A percentile compares a stretch with the other conserved stretches of the same genome.
Evolutionary conservation across 2,797 vertebrate genomes (phyloP).

Genomic region (Falco berigora): DNA sequence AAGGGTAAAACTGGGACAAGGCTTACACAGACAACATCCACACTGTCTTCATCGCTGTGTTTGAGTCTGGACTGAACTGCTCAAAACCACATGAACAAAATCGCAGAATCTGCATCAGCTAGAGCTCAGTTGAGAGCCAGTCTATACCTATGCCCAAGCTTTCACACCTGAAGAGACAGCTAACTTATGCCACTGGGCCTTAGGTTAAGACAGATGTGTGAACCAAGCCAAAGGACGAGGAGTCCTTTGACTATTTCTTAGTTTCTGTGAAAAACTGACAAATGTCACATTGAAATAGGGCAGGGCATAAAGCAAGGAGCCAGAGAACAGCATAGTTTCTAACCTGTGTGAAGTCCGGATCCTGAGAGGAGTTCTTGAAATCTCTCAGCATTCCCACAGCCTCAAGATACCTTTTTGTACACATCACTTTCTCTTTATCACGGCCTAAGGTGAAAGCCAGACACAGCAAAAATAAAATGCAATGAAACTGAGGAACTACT

Average conservation of each 20-base stretch:
- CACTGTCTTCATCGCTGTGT: background rate
- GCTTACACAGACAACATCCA: background rate
- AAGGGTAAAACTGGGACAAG: background rate
- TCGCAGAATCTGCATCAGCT: background rate
- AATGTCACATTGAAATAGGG: background rate
- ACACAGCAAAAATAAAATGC: background rate
- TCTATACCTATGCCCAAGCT: background rate
- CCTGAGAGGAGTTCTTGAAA: constrained; percentile 82
- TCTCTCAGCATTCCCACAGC: constrained; percentile 89
- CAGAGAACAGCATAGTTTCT: background rate
- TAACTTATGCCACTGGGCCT: background rate
- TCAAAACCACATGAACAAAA: background rate
- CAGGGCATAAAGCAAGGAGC: background rate
- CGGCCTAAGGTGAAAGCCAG: constrained; percentile 76
- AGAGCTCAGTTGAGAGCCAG: background rate
- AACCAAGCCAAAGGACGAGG: background rate
- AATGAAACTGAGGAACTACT: background rate
- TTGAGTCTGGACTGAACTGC: background rate
- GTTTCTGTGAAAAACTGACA: background rate
- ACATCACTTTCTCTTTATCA: constrained; percentile 78
- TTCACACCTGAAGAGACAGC: background rate
- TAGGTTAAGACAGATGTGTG: background rate
- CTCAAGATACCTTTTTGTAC: constrained; percentile 84
- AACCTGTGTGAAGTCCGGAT: constrained; percentile 93
- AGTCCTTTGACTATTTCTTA: background rate